Evolutionary conservation across 2,113 vertebrate genomes (phyloP).

Genomic region (Megaceryle torquata): DNA sequence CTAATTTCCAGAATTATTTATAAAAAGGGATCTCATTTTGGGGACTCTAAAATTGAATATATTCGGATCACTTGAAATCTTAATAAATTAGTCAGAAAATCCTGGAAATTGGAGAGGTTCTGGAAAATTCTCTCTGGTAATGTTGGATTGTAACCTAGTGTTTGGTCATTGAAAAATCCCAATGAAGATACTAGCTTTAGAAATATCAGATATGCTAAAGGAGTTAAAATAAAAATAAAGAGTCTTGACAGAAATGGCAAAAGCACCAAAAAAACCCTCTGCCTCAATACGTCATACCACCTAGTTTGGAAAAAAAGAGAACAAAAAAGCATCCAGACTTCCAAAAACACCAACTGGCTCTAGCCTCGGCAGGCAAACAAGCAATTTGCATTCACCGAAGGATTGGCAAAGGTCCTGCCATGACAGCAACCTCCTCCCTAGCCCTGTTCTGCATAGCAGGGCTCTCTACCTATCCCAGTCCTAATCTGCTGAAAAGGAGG

Average conservation of each 20-base stretch:
- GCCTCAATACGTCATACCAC: neutral
- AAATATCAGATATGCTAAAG: neutral
- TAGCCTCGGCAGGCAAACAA: neutral
- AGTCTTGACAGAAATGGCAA: neutral
- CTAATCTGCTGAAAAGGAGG: constrained; percentile 67
- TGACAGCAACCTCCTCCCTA: constrained; percentile 21
- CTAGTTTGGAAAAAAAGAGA: neutral
- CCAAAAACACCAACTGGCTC: neutral
- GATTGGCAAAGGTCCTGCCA: constrained; percentile 42
- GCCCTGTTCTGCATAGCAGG: constrained; percentile 35
- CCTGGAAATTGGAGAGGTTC: neutral
- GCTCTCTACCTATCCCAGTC: constrained; percentile 62
- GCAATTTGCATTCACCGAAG: constrained; percentile 11
- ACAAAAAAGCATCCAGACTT: neutral
- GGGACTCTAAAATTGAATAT: neutral
- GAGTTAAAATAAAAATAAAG: neutral
- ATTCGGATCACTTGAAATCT: neutral
- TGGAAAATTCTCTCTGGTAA: neutral
- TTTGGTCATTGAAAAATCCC: neutral
- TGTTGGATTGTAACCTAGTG: neutral
- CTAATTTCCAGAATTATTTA: neutral
- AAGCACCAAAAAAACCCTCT: neutral
- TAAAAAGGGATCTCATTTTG: neutral
- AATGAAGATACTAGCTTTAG: neutral
- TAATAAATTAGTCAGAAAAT: neutral